Conservation (phyloP, 2,888 invertebrate genomes). For the Elmis aenea region DNA sequence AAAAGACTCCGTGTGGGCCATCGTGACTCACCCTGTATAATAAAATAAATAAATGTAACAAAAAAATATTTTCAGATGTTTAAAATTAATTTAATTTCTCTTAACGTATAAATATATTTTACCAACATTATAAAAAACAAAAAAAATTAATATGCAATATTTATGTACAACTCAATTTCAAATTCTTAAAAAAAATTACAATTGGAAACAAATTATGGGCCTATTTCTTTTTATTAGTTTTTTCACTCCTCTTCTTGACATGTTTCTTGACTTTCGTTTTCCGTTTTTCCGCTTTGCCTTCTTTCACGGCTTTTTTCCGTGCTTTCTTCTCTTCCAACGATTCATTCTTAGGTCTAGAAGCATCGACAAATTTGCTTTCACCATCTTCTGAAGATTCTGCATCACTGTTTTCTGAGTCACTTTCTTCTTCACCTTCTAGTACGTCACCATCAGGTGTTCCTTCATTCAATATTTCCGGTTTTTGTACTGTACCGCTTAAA, state of each 20-base stretch:
- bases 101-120: neutral
- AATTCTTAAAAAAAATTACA: too few relatives aligned
- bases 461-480: conserved; percentile 58
- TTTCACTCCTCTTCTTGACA: conserved; percentile 84
- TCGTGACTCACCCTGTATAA: too few relatives aligned
- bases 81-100: too few relatives aligned
- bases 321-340: conserved; percentile 74
- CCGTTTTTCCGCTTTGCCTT: conserved; percentile 81
- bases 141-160: neutral
- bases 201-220: conserved; percentile 2
- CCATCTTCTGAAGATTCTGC: conserved; percentile 31
- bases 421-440: conserved; percentile 35
- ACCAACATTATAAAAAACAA: neutral
- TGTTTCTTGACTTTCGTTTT: conserved; percentile 90
- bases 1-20: too few relatives aligned
- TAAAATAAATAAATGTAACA: too few relatives aligned
- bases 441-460: conserved; percentile 36
- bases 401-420: conserved; percentile 36
- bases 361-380: conserved; percentile 57
- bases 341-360: conserved; percentile 72
- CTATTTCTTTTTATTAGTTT: conserved; percentile 48
- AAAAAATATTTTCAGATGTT: too few relatives aligned
- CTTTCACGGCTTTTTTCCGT: conserved; percentile 84
- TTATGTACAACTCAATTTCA: neutral
- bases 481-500: conserved; percentile 65